Base-by-base conservation (phyloP, 2,888 invertebrate species). In the Myopa tessellatipennis region DNA sequence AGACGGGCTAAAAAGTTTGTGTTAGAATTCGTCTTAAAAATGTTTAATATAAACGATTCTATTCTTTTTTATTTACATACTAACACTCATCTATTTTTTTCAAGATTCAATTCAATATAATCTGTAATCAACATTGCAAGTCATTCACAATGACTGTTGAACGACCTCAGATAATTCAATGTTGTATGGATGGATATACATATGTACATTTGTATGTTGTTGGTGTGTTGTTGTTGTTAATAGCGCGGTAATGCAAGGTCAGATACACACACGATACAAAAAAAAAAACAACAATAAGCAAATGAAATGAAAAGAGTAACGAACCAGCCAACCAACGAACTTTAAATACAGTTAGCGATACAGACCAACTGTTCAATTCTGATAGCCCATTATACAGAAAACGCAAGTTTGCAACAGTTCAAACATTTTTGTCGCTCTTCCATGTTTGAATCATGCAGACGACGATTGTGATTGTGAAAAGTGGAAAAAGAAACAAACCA, bases 341-440 rank as follows among this genome's bases (percentile, higher is more conserved):
- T 2, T 50, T 8, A 14, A 50, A 50, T 14, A 26, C 26, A 50
- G 50, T 14, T 50, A 14, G 63, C 8, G n/a, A 18, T 58, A 34
- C 6, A 50, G 50, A 75, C 60, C 60, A 34, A 26, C 84, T 81
- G 79, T 3, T 58, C 75, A 77, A 76, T 86, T 83, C 85, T 86
- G 86, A 82, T 81, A 82, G 83, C 85, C 86, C 86, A 85, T 85
- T 84, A 87, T 83, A 83, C 84, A 85, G 84, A 86, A 87, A 88
- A 87, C 87, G 86, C 84, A 88, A 87, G 88, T 88, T 87, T 87
- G 88, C 87, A 87, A 88, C 87, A 87, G 88, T 87, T 87, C 87
- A 88, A 87, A 86, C 87, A 85, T 84, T 87, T 86, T 81, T 85
- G 85, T 83, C 83, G 77, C 80, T 78, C 63, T 71, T 60, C 77